Conservation (phyloP, 2,113 vertebrate genomes). For the Brachypodius melanocephalos region DNA sequence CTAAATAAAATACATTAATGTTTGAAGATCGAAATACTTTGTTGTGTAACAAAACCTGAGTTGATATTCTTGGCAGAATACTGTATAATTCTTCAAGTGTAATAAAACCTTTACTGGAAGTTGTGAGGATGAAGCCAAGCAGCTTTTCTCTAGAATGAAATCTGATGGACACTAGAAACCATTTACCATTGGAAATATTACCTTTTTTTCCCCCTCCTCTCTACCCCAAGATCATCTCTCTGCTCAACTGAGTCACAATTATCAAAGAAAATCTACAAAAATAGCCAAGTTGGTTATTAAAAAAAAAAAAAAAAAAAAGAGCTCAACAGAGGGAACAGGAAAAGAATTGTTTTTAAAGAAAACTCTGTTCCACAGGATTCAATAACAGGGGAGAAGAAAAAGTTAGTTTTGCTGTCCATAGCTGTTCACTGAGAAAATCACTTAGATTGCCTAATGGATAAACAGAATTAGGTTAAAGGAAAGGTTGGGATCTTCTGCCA, state of each 20-base stretch:
- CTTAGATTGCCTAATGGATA: neutral
- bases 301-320: neutral
- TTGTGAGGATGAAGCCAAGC: neutral
- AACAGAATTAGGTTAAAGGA: conserved; percentile 1
- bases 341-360: neutral
- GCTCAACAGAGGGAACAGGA: fast-evolving
- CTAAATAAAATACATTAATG: neutral
- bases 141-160: neutral
- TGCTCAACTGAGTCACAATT: neutral
- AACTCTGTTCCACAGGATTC: neutral
- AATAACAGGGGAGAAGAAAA: neutral
- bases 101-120: neutral
- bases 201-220: fast-evolving
- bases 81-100: neutral
- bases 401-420: neutral
- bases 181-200: neutral
- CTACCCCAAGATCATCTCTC: neutral
- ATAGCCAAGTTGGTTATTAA: neutral
- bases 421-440: neutral
- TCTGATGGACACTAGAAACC: neutral
- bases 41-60: neutral
- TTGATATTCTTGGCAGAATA: neutral
- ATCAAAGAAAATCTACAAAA: neutral
- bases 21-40: neutral
- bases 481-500: neutral